These are phyloP conservation scores for Bursaphelenchus mucronatus DNA, from an alignment of 1,140 invertebrate genomes.

Conservation along the genomic window DNA sequence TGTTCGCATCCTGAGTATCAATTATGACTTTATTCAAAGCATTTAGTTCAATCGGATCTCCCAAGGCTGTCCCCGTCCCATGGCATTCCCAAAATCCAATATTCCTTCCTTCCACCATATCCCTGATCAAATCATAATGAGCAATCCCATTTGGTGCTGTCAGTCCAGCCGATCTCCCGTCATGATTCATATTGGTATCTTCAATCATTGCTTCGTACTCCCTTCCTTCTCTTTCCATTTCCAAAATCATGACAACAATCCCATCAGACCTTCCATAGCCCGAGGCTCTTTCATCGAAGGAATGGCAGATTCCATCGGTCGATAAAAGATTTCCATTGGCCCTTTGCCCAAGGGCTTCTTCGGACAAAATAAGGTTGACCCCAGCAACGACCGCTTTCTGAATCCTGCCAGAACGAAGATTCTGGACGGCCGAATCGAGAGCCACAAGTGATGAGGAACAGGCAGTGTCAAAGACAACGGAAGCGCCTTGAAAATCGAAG, in stretches of 20 bases:
- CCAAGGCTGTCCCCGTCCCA: slow-evolving; percentile 49
- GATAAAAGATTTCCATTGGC: slow-evolving; percentile 82
- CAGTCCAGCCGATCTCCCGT: slow-evolving; percentile 45
- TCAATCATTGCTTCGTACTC: slow-evolving; percentile 38
- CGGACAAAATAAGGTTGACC: slow-evolving; percentile 76
- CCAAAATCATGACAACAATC: slow-evolving; percentile 46
- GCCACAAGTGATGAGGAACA: slow-evolving; percentile 86
- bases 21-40: slow-evolving; percentile 36
- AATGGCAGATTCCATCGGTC: slow-evolving; percentile 79
- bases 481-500: slow-evolving; percentile 68
- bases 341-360: slow-evolving; percentile 79
- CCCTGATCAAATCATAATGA: slow-evolving; percentile 24
- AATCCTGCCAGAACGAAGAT: slow-evolving; percentile 70
- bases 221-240: slow-evolving; percentile 16
- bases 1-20: not conserved
- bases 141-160: slow-evolving; percentile 51
- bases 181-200: slow-evolving; percentile 46
- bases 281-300: slow-evolving; percentile 76
- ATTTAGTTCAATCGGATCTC: slow-evolving; percentile 53
- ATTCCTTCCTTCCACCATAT: slow-evolving; percentile 1
- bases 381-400: slow-evolving; percentile 87
- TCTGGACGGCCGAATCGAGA: slow-evolving; percentile 62
- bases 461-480: slow-evolving; percentile 84
- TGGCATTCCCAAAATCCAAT: slow-evolving; percentile 51
- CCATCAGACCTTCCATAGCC: slow-evolving; percentile 56